Evolutionary conservation across 2,888 invertebrate genomes (phyloP).

Genomic region (Drosophila bunnanda): DNA sequence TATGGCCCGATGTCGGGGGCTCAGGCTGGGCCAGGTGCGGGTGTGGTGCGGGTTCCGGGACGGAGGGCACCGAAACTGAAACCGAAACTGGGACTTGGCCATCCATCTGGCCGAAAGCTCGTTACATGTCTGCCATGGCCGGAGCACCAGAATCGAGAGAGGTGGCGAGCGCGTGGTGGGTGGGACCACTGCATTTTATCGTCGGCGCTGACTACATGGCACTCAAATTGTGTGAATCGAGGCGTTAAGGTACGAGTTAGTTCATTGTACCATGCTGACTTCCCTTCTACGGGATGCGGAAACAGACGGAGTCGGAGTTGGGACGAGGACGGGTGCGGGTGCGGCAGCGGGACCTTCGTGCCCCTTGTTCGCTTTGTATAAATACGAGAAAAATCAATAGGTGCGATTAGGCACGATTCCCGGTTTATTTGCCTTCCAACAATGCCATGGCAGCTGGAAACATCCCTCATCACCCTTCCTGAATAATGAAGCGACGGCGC

Average conservation of each 20-base stretch:
- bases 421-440: slow-evolving; percentile 67
- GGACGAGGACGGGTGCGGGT: too few species aligned
- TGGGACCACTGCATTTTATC: slow-evolving; percentile 71
- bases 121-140: slow-evolving; percentile 72
- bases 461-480: slow-evolving; percentile 24
- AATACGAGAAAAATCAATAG: slow-evolving; percentile 78
- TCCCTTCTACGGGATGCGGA: slow-evolving; percentile 4
- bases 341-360: slow-evolving; percentile 4
- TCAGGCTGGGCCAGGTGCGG: slow-evolving; percentile 64
- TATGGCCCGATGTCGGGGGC: slow-evolving; percentile 63
- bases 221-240: slow-evolving; percentile 80
- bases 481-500: slow-evolving; percentile 21
- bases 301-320: not conserved
- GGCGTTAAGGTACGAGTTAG: slow-evolving; percentile 81
- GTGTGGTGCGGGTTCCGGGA: not conserved
- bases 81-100: slow-evolving; percentile 44
- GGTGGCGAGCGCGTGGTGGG: slow-evolving; percentile 13
- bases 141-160: slow-evolving; percentile 62
- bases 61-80: slow-evolving; percentile 8
- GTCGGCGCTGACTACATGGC: slow-evolving; percentile 67
- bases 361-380: slow-evolving; percentile 58
- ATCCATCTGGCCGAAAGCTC: slow-evolving; percentile 74
- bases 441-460: slow-evolving; percentile 42
- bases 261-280: slow-evolving; percentile 74
- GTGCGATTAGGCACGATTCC: slow-evolving; percentile 81